Percentiles rank a stretch among this genome's conserved stretches.
Evolutionary conservation across 2,888 invertebrate genomes (phyloP).

Genomic region (Acrobasis consociella): DNA sequence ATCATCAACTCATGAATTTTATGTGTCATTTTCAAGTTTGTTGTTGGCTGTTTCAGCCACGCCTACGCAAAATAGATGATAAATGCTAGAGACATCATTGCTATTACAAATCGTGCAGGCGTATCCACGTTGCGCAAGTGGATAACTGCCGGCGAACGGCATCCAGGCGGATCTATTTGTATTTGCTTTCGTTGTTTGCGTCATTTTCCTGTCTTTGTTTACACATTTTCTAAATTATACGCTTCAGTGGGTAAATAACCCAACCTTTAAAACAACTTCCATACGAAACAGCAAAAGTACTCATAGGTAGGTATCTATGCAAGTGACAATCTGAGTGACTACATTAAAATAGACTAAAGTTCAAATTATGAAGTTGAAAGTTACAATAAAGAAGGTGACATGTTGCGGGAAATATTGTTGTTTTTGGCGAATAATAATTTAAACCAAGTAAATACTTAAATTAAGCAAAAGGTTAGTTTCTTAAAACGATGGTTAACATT

Average conservation of each 20-base stretch:
- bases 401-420: too few species aligned
- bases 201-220: constrained; percentile 18
- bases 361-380: too few species aligned
- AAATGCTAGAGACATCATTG: constrained; percentile 6
- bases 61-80: neutral
- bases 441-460: too few species aligned
- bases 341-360: too few species aligned
- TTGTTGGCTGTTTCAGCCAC: neutral
- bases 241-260: neutral
- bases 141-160: neutral
- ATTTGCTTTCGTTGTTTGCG: constrained; percentile 15
- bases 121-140: constrained; percentile 9
- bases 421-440: too few species aligned
- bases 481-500: too few species aligned
- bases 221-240: constrained; percentile 5
- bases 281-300: too few species aligned
- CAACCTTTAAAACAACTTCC: neutral
- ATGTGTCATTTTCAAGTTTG: neutral
- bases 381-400: too few species aligned
- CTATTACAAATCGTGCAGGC: constrained; percentile 3
- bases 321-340: too few species aligned
- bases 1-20: too few species aligned
- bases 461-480: too few species aligned
- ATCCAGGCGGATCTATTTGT: constrained; percentile 2
- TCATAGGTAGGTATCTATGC: too few species aligned